Percentiles rank a stretch among this genome's conserved stretches.
phyloP scores from a whole-genome alignment of 2,888 invertebrate genomes.

The Crioceris asparagi region DNA sequence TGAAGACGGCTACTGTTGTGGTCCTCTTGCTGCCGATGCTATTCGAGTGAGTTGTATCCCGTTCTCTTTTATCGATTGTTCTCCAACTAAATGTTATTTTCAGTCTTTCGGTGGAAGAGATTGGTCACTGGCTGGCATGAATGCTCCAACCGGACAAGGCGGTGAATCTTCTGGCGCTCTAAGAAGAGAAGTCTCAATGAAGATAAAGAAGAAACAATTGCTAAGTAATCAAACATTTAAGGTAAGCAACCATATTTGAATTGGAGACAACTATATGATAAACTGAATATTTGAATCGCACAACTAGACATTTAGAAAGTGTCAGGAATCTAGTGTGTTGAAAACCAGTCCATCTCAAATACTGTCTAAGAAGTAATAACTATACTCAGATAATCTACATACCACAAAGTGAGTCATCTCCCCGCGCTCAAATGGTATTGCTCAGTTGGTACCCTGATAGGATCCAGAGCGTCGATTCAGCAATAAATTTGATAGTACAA shows the following conservation, averaged over 20 bases:
- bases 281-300: too few relatives aligned
- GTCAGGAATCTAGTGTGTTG: too few relatives aligned
- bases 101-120: slow-evolving; percentile 80
- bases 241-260: slow-evolving; percentile 25
- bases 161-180: slow-evolving; percentile 40
- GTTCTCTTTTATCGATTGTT: not conserved
- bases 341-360: not conserved
- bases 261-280: too few relatives aligned
- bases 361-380: slow-evolving; percentile 1
- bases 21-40: slow-evolving; percentile 81
- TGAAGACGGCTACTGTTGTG: slow-evolving; percentile 69
- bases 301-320: too few relatives aligned
- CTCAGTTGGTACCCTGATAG: too few relatives aligned
- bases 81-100: slow-evolving; percentile 3
- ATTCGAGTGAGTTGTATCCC: slow-evolving; percentile 62
- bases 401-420: too few relatives aligned
- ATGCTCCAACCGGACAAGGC: slow-evolving; percentile 35
- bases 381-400: too few relatives aligned
- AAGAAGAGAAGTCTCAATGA: slow-evolving; percentile 49
- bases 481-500: too few relatives aligned
- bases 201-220: slow-evolving; percentile 58
- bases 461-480: too few relatives aligned
- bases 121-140: slow-evolving; percentile 53
- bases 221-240: slow-evolving; percentile 48
- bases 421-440: too few relatives aligned